phyloP scores from a whole-genome alignment of 1,140 invertebrate species.

The Drosophila miranda region DNA sequence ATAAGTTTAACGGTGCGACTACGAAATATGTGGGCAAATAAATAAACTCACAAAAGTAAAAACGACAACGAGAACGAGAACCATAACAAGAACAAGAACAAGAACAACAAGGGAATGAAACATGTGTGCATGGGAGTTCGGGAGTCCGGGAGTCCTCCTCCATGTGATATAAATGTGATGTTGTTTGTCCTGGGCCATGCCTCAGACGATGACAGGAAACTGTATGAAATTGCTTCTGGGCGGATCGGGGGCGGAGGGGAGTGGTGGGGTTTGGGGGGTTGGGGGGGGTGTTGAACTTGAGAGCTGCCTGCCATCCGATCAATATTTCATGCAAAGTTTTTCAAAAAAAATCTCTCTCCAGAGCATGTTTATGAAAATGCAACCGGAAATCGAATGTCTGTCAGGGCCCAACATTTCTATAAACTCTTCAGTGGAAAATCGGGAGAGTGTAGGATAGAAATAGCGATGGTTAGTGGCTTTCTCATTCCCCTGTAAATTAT shows the following conservation, averaged over 20 bases:
- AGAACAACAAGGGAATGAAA: not conserved
- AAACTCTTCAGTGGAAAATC: slow-evolving; percentile 26
- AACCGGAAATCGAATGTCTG: slow-evolving; percentile 75
- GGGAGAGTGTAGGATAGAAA: slow-evolving; percentile 9
- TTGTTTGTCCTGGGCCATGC: slow-evolving; percentile 50
- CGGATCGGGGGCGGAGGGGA: not conserved
- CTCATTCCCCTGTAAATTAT: slow-evolving; percentile 54
- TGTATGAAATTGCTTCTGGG: slow-evolving; percentile 61
- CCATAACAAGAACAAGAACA: not conserved
- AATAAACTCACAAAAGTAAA: slow-evolving; percentile 42
- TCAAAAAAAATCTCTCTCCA: slow-evolving; percentile 49
- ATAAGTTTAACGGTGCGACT: slow-evolving; percentile 69
- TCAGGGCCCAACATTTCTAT: slow-evolving; percentile 64
- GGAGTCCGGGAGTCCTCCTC: not conserved
- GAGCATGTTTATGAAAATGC: slow-evolving; percentile 77
- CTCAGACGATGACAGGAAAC: slow-evolving; percentile 63
- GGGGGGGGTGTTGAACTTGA: slow-evolving; percentile 54
- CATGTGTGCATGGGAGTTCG: not conserved
- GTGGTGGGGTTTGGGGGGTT: no score
- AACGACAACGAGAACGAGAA: not conserved
- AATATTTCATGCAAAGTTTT: slow-evolving; percentile 66
- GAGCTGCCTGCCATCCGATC: slow-evolving; percentile 58
- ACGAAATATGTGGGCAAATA: slow-evolving; percentile 69
- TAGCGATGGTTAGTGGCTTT: slow-evolving; percentile 33
- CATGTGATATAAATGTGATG: slow-evolving; percentile 45